A percentile compares a stretch with the other conserved stretches of the same genome.
Evolutionary conservation across 2,888 invertebrate species (phyloP).

Genomic region (Agrochola lota): DNA sequence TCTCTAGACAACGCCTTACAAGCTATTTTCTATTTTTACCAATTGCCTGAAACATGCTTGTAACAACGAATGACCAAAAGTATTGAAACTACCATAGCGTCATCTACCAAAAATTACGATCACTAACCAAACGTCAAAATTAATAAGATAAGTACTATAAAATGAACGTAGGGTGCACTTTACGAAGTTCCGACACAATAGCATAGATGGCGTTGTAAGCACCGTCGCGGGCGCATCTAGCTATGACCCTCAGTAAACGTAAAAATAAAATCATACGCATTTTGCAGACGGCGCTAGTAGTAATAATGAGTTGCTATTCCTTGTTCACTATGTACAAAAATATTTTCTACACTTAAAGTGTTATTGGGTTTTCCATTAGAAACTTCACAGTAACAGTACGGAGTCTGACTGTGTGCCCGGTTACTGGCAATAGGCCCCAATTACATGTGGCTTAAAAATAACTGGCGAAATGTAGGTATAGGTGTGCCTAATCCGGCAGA

Average conservation of each 20-base stretch:
- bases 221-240: slow-evolving; percentile 59
- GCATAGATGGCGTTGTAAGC: slow-evolving; percentile 56
- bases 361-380: background rate
- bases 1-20: background rate
- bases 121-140: background rate
- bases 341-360: too few species aligned
- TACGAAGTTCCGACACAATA: background rate
- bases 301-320: background rate
- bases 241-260: background rate
- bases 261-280: background rate
- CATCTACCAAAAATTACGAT: slow-evolving; percentile 19
- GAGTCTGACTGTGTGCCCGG: background rate
- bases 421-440: background rate
- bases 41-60: background rate
- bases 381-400: background rate
- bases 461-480: background rate
- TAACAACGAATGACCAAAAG: background rate
- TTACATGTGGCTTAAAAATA: background rate
- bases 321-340: background rate
- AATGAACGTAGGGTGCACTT: slow-evolving; percentile 1
- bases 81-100: background rate
- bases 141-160: background rate
- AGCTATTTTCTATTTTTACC: background rate
- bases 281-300: slow-evolving; percentile 50
- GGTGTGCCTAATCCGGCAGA: background rate